phyloP scores from a whole-genome alignment of 2,888 invertebrate genomes.

The Aproaerema taeniolella region DNA sequence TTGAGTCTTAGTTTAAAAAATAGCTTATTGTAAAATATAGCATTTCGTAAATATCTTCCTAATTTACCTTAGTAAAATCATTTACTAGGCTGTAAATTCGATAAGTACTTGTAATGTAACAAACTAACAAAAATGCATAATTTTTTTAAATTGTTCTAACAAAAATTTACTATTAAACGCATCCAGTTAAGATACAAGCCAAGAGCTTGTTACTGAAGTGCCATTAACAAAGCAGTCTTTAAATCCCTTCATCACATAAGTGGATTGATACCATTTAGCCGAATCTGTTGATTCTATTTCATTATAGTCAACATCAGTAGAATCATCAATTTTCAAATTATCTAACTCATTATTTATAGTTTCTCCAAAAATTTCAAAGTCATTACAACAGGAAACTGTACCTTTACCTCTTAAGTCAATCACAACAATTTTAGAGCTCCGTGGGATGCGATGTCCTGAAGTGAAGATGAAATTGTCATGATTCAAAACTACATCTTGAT shows the following conservation, averaged over 20 bases:
- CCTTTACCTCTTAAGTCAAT: constrained; percentile 48
- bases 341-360: constrained; percentile 31
- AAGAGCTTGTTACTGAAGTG: constrained; percentile 69
- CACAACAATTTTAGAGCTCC: constrained; percentile 48
- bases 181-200: constrained; percentile 43
- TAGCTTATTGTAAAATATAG: no score
- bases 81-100: neutral
- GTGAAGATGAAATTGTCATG: constrained; percentile 51
- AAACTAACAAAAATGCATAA: neutral
- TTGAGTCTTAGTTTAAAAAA: no score
- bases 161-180: no score
- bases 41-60: neutral
- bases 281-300: constrained; percentile 55
- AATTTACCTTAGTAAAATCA: neutral
- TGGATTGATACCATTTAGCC: constrained; percentile 73
- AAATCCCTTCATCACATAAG: constrained; percentile 75
- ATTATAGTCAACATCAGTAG: constrained; percentile 31
- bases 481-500: constrained; percentile 36
- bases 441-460: constrained; percentile 54
- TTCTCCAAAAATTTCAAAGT: constrained; percentile 61
- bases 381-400: constrained; percentile 51
- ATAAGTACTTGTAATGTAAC: neutral
- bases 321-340: constrained; percentile 31
- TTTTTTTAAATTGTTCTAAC: neutral
- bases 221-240: constrained; percentile 77